Evolutionary conservation across 2,797 vertebrate genomes (phyloP).

Genomic region (Thalassophryne amazonica): DNA sequence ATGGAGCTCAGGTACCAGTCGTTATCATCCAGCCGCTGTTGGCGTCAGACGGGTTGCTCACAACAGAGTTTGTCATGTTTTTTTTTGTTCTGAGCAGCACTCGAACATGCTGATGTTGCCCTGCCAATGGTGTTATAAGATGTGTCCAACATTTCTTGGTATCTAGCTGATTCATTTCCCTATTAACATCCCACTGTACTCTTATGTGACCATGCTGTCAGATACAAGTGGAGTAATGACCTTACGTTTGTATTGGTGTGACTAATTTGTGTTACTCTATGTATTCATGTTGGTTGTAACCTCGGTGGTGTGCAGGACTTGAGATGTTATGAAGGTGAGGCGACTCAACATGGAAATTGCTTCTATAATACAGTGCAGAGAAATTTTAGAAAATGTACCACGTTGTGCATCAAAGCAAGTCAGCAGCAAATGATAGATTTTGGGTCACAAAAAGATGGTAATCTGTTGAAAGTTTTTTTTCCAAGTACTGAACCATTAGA

Average conservation of each 20-base stretch:
- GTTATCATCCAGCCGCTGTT: slow-evolving; percentile 14
- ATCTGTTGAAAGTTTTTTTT: no score
- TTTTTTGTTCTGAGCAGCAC: slow-evolving; percentile 2
- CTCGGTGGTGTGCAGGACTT: not conserved
- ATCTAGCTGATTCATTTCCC: slow-evolving; percentile 3
- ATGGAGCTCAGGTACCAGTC: slow-evolving; percentile 52
- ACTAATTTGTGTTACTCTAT: slow-evolving; percentile 11
- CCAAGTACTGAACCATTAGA: no score
- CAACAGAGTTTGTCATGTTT: slow-evolving; percentile 11
- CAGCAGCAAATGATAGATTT: not conserved
- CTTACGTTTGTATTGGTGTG: slow-evolving; percentile 2
- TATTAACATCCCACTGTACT: not conserved
- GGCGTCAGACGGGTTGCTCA: slow-evolving; percentile 4
- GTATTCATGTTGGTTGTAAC: slow-evolving; percentile 1
- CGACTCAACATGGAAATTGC: not conserved
- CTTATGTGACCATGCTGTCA: not conserved
- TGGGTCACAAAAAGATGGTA: slow-evolving; percentile 20
- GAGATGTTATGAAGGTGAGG: not conserved
- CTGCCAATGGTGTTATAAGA: not conserved
- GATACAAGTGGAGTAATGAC: not conserved
- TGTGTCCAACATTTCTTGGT: slow-evolving; percentile 2
- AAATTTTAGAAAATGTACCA: slow-evolving; percentile 7
- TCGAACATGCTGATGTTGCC: not conserved
- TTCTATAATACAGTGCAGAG: slow-evolving; percentile 3
- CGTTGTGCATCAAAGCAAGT: slow-evolving; percentile 5